Evolutionary conservation across 2,797 vertebrate genomes (phyloP), one percentile per base, ranked within the genome.

Genomic region (Myotis findleyi): DNA sequence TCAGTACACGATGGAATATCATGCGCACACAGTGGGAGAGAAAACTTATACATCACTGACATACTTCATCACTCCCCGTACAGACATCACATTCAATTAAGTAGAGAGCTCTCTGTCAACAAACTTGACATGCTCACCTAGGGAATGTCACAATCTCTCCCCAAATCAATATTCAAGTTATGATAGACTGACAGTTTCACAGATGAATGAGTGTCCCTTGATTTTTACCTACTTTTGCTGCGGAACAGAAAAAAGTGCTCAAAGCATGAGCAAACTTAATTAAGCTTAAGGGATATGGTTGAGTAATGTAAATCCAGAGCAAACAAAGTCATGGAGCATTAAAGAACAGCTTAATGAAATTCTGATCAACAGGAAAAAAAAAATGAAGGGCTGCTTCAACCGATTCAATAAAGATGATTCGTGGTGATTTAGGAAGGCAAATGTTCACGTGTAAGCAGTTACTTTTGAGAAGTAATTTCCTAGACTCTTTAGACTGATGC

Each of bases 81-180:
- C 93, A 97, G 95, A 91, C 83, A 97, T 97, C 97, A 97, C 95
- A 97, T 97, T 98, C 98, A 98, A 98, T 98, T 98, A 98, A 98
- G 79, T 87, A 75, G 69, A 98, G 97, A 98, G 91, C 85, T 96
- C 89, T 98, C 97, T 97, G 97, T 98, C 98, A 98, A 97, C 97
- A 98, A 95, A 96, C 77, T 96, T 98, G 98, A 98, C 97, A 97
- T 20, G 12, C 82, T 95, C 57, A 97, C 97, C 97, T 94, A 97
- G 95, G 95, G 97, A 98, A 97, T 97, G 97, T 98, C 98, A 97
- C 72, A 98, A 66, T 25, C 33, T 94, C 62, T 57, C 77, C 90
- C 53, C 7, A 92, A 98, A 98, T 98, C 98, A 98, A 98, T 98
- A 98, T 97, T 98, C 96, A 95, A 96, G 96, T 97, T 98, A 97